Percentiles rank a stretch among this genome's conserved stretches.
Evolutionary conservation across 2,797 vertebrate species (phyloP).

Genomic region (Euthynnus affinis): DNA sequence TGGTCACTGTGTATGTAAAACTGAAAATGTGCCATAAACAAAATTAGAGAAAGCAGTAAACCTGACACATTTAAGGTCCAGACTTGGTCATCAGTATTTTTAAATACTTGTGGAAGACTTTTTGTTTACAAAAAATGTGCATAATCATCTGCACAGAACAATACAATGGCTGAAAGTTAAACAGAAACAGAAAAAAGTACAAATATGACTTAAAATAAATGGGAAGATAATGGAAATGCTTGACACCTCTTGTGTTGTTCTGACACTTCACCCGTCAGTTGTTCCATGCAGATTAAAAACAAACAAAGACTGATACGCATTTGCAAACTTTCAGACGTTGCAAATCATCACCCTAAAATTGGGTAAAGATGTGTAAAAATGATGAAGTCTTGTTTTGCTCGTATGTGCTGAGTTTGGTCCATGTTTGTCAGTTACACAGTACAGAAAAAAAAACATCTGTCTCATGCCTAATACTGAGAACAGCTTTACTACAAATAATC

Average conservation of each 20-base stretch:
- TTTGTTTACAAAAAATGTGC: slow-evolving; percentile 36
- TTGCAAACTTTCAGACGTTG: not conserved
- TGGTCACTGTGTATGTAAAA: not conserved
- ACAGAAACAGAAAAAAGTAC: not conserved
- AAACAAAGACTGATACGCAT: not conserved
- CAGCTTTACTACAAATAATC: slow-evolving; percentile 30
- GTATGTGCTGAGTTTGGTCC: slow-evolving; percentile 6
- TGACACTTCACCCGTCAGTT: not conserved
- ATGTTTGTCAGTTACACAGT: not conserved
- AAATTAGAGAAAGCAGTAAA: not conserved
- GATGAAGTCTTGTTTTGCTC: not conserved
- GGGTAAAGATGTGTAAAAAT: not conserved
- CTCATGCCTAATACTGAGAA: slow-evolving; percentile 1
- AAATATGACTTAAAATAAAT: not conserved
- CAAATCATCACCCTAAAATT: not conserved
- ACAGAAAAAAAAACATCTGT: slow-evolving; percentile 1
- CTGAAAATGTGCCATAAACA: not conserved
- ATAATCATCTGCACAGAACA: slow-evolving; percentile 20
- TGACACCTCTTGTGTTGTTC: not conserved
- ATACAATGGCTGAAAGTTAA: not conserved
- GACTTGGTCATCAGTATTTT: slow-evolving; percentile 5
- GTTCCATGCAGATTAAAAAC: not conserved
- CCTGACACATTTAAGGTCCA: not conserved
- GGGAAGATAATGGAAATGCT: not conserved
- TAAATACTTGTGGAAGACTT: not conserved